Conservation (phyloP, 2,113 vertebrate species). For the Macquaria ambigua region DNA sequence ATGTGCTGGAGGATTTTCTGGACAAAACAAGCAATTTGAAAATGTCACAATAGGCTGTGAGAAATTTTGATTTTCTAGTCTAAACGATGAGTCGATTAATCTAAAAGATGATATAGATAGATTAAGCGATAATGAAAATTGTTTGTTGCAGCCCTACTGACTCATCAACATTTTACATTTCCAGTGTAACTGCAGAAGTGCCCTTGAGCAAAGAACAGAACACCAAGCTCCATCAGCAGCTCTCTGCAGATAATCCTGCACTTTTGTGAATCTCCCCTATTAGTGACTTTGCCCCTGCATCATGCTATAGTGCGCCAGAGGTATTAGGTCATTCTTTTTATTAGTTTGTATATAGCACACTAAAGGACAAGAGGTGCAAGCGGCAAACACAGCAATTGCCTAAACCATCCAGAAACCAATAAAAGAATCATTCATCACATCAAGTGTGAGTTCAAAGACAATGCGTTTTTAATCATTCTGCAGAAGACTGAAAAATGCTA, state of each 20-base stretch:
- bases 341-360: conserved; percentile 1
- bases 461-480: conserved; percentile 46
- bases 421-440: conserved; percentile 1
- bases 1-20: too few species aligned
- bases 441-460: conserved; percentile 23
- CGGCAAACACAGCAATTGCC: background rate
- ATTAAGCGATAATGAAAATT: background rate
- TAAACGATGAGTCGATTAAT: background rate
- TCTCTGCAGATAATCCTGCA: background rate
- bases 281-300: background rate
- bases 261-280: background rate
- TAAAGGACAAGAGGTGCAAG: background rate
- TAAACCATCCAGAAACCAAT: background rate
- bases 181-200: background rate
- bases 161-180: too few species aligned
- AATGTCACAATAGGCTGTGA: background rate
- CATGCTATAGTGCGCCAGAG: background rate
- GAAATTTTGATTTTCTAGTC: background rate
- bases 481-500: conserved; percentile 23
- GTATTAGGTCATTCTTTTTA: background rate
- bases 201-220: background rate
- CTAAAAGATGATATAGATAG: background rate
- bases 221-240: background rate
- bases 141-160: background rate
- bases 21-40: background rate